Percentiles rank a stretch among this genome's conserved stretches.
Conservation (phyloP, 2,888 invertebrate genomes). For the Watsonalla cultraria region DNA sequence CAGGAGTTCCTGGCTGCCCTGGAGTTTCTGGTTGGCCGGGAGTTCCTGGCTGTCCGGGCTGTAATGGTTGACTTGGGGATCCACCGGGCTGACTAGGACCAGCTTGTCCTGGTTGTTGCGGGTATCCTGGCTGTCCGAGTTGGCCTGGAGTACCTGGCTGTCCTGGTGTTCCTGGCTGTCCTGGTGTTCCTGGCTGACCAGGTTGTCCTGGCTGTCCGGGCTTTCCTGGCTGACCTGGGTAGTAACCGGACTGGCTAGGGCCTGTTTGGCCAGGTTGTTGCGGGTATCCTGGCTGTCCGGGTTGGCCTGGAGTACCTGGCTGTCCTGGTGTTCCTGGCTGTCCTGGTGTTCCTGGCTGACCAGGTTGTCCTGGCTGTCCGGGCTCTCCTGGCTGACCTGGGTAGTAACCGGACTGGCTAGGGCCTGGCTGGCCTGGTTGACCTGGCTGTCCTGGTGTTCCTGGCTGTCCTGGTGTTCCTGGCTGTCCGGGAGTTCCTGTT, state of each 20-base stretch:
- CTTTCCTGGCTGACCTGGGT: constrained; percentile 27
- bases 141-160: constrained; percentile 50
- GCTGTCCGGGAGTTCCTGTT: constrained; percentile 7
- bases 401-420: not conserved
- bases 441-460: constrained; percentile 64
- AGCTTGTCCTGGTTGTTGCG: constrained; percentile 57
- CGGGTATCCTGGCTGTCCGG: constrained; percentile 20
- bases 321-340: constrained; percentile 19
- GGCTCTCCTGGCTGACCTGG: constrained; percentile 26
- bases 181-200: constrained; percentile 16
- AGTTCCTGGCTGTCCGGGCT: constrained; percentile 28
- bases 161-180: constrained; percentile 10
- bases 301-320: constrained; percentile 16
- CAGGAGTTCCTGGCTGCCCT: constrained; percentile 21
- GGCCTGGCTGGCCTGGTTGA: constrained; percentile 36
- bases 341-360: constrained; percentile 25
- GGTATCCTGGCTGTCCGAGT: constrained; percentile 46
- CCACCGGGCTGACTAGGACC: not conserved
- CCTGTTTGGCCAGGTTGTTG: constrained; percentile 46
- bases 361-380: constrained; percentile 37
- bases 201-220: constrained; percentile 33
- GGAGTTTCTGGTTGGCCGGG: constrained; percentile 35
- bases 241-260: constrained; percentile 50
- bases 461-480: constrained; percentile 12
- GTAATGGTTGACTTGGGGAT: constrained; percentile 23